These are phyloP conservation scores for Perca fluviatilis DNA, from an alignment of 2,113 vertebrate species.

Conservation along the genomic window DNA sequence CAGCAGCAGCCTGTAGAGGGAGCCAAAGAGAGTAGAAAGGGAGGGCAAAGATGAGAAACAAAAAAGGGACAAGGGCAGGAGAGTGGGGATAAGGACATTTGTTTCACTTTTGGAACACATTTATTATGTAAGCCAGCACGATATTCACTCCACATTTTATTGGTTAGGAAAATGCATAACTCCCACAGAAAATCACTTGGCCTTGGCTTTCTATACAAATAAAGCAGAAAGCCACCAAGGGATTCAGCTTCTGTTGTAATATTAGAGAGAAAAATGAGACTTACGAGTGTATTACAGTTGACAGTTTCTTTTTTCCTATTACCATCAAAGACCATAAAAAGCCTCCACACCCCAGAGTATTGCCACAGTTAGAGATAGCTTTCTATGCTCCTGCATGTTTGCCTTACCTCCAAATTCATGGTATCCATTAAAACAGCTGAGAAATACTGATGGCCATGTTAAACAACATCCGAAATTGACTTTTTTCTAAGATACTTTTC, in stretches of 20 bases:
- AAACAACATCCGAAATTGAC: neutral
- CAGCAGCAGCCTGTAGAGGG: constrained; percentile 89
- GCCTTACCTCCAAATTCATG: neutral
- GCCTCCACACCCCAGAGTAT: neutral
- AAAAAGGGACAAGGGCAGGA: neutral
- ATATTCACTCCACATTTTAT: neutral
- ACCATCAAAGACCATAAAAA: neutral
- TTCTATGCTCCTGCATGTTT: neutral
- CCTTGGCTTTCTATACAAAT: neutral
- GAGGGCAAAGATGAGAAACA: neutral
- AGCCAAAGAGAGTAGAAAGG: constrained; percentile 50
- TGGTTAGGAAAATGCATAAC: neutral
- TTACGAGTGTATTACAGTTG: neutral
- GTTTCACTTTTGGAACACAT: neutral
- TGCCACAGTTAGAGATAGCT: neutral
- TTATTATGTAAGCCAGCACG: neutral
- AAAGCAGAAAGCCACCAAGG: neutral
- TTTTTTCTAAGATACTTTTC: too few species aligned
- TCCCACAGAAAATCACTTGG: neutral
- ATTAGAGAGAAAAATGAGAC: constrained; percentile 1
- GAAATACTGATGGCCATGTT: neutral
- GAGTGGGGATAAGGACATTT: constrained; percentile 2
- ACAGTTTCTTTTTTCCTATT: neutral
- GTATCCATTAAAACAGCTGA: neutral
- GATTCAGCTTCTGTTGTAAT: constrained; percentile 21